Base-by-base conservation (phyloP, 2,797 vertebrate genomes). In the Ambastaia sidthimunki region DNA sequence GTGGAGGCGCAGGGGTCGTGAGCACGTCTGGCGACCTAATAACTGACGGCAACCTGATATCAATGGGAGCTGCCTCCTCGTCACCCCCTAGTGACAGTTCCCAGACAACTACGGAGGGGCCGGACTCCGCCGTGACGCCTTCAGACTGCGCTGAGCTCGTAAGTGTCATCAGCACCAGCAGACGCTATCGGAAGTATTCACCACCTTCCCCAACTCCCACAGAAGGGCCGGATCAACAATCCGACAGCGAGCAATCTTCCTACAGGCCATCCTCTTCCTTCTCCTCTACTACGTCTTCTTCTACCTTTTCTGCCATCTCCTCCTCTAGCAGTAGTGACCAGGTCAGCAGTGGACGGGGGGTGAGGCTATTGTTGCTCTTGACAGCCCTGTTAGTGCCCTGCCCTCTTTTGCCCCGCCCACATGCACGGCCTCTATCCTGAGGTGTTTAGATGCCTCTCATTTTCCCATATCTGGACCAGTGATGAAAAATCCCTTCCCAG, bases 101-200 rank as follows among this genome's bases (percentile, higher is more conserved):
- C 78, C 98, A 99, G 90, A 98, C 98, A 23, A 99, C 98, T 80
- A 99, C 98, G 0, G 98, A 99, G 90, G 98, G 98, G 13, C 97
- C 97, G 0, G 98, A 99, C 87, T 98, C 97, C 0, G 97, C 97
- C 1, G 94, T 97, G 84, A 99, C 98, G 1, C 98, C 98, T 74
- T 98, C 97, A 0, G 98, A 99, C 83, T 96, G 96, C 78, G 96
- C 97, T 67, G 98, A 99, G 91, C 95, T 97, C 83, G 95, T 96
- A 92, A 95, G 95, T 94, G 80, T 82, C 47, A 76, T 57, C 34
- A 60, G 16, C 18, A 34, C 66, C 59, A 71, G 77, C 73, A 76
- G 72, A 37, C 67, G 28, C 18, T 67, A 54, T 79, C 82, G 73
- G 77, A 88, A 90, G 83, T 88, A 73, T 81, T 23, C 89, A 87